phyloP scores from a whole-genome alignment of 2,797 vertebrate genomes.

The Knipowitschia caucasica region DNA sequence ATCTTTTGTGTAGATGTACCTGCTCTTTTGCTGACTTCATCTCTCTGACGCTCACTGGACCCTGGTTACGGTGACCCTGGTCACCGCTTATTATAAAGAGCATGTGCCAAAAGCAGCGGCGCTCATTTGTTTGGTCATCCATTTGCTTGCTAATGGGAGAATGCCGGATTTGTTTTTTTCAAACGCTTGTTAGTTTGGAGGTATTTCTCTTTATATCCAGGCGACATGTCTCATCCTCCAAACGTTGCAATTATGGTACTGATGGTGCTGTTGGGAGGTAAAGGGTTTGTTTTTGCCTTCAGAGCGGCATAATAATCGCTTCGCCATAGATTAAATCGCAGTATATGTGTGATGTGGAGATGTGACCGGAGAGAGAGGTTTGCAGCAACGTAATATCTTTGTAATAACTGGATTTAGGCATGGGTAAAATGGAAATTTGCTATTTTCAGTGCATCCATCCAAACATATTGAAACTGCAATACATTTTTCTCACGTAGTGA shows the following conservation, averaged over 20 bases:
- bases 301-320: slow-evolving; percentile 24
- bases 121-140: slow-evolving; percentile 51
- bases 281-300: slow-evolving; percentile 18
- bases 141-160: slow-evolving; percentile 37
- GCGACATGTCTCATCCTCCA: slow-evolving; percentile 15
- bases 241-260: slow-evolving; percentile 30
- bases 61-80: too few species aligned
- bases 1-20: too few species aligned
- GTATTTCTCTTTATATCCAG: slow-evolving; percentile 48
- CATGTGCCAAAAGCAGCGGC: slow-evolving; percentile 46
- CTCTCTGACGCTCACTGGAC: slow-evolving; percentile 25
- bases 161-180: slow-evolving; percentile 23
- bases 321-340: too few species aligned
- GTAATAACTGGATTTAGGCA: too few species aligned
- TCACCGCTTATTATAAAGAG: slow-evolving; percentile 64
- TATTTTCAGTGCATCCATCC: too few species aligned
- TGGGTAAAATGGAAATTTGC: too few species aligned
- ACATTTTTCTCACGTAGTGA: too few species aligned
- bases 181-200: slow-evolving; percentile 40
- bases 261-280: slow-evolving; percentile 20
- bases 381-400: too few species aligned
- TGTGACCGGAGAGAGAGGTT: too few species aligned
- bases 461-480: too few species aligned
- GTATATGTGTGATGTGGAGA: too few species aligned
- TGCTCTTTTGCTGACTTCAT: too few species aligned